Evolutionary conservation across 2,797 vertebrate genomes (phyloP), one percentile per base, ranked within the genome.

Genomic region (Trachurus trachurus): DNA sequence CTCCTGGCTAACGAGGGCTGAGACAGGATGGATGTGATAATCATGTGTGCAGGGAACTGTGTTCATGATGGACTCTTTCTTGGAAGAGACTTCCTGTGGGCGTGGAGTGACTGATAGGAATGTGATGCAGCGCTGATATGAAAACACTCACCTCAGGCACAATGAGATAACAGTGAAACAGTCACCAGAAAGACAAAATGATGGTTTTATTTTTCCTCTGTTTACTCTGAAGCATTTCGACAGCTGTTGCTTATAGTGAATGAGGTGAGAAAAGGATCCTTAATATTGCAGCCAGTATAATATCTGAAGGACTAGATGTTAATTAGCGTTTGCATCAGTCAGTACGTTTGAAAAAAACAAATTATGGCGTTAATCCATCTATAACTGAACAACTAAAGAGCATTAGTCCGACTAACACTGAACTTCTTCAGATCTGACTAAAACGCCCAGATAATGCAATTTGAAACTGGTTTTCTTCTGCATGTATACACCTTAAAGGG

Each of bases 121-220:
- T 67, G 66, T 49, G 79, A 79, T 68, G 70, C 78, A 47, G 64
- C 37, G 11, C n/a, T 16, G 62, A 71, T 60, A 74, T 60, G 50
- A 77, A 57, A 52, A 21, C 79, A 62, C 68, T 73, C 71, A 58
- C 5, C 54, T 58, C 5, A 29, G 52, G 42, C 61, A 29, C 62
- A 52, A 34, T 53, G n/a, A 56, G 60, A 64, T 60, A 39, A 60
- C 1, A 2, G 56, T 40, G 2, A 39, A 44, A 57, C 37, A 54
- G 50, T 57, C 66, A 13, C 6, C 1, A 21, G 19, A 15, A 19
- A 26, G 44, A 66, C 67, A 40, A 49, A 56, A 47, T 6, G 29
- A 58, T 49, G 44, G 37, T 21, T 63, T 79, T 10, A 31, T 62
- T 5, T 52, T 73, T 40, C 15, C 19, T 31, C 26, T 21, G 17